Evolutionary conservation across 2,113 vertebrate species (phyloP).

Genomic region (Mobula hypostoma): DNA sequence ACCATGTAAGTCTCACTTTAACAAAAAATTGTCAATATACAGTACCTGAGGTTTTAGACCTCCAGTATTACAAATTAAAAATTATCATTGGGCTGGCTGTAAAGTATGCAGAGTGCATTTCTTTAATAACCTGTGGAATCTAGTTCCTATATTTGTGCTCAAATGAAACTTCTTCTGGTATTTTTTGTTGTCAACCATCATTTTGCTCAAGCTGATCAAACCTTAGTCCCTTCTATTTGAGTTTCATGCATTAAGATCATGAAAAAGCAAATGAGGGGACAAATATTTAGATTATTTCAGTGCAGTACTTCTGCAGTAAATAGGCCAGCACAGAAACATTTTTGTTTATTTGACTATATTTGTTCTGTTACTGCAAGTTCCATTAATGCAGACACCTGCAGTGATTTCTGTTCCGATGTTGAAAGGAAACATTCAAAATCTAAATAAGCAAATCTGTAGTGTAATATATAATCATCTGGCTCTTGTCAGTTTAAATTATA

Average conservation of each 20-base stretch:
- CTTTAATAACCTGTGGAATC: not conserved
- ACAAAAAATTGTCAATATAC: not conserved
- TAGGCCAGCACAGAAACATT: not conserved
- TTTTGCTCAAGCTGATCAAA: not conserved
- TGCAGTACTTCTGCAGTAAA: not conserved
- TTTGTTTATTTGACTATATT: conserved; percentile 10
- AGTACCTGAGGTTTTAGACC: no score
- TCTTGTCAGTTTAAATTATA: conserved; percentile 32
- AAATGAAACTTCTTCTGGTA: not conserved
- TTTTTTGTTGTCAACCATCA: not conserved
- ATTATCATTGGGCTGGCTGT: no score
- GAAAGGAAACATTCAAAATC: conserved; percentile 30
- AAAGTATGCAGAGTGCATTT: not conserved
- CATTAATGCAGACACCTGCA: conserved; percentile 19
- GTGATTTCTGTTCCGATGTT: conserved; percentile 5
- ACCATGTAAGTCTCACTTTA: not conserved
- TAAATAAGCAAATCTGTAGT: not conserved
- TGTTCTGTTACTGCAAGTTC: conserved; percentile 22
- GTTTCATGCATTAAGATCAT: no score
- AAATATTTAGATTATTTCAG: not conserved
- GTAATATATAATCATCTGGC: conserved; percentile 19
- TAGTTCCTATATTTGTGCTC: not conserved
- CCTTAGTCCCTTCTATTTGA: not conserved
- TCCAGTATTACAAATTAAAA: not conserved
- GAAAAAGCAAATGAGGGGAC: not conserved